Conservation (phyloP, 2,113 vertebrate genomes). For the western clawed frog (Xenopus tropicalis) region DNA sequence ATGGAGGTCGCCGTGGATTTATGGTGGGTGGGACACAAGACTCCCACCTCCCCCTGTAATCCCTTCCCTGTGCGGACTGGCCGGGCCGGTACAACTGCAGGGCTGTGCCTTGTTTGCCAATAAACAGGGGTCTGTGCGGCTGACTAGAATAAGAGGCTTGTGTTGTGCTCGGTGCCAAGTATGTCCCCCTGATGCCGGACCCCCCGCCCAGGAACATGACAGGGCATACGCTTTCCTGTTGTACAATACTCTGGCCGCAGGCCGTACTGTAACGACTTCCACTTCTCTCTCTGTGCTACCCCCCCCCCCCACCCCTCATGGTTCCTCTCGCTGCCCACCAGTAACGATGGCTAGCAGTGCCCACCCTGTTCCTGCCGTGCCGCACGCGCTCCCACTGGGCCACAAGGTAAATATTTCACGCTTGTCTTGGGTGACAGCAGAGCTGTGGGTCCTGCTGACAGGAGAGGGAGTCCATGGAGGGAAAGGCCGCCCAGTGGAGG, state of each 20-base stretch:
- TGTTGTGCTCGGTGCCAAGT: background rate
- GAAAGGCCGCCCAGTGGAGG: background rate
- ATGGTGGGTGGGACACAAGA: slow-evolving; percentile 6
- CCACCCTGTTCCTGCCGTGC: background rate
- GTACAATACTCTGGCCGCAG: background rate
- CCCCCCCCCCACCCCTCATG: background rate
- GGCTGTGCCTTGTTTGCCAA: background rate
- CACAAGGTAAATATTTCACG: too few relatives aligned
- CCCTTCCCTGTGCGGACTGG: background rate
- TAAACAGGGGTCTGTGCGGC: background rate
- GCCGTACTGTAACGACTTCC: background rate
- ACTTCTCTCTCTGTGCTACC: background rate
- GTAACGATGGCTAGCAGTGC: background rate
- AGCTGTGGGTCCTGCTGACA: background rate
- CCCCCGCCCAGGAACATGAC: background rate
- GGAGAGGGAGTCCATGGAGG: background rate
- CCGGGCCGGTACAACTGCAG: background rate
- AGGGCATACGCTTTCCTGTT: background rate
- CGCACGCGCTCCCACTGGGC: too few relatives aligned
- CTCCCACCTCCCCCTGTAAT: slow-evolving; percentile 5
- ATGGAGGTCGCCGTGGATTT: slow-evolving; percentile 39
- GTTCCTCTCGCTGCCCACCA: background rate
- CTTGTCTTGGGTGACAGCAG: too few relatives aligned
- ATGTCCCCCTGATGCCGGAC: background rate
- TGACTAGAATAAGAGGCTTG: background rate